A percentile compares a stretch with the other conserved stretches of the same genome.
phyloP scores from a whole-genome alignment of 2,113 vertebrate genomes.

The Polypterus bichir region DNA sequence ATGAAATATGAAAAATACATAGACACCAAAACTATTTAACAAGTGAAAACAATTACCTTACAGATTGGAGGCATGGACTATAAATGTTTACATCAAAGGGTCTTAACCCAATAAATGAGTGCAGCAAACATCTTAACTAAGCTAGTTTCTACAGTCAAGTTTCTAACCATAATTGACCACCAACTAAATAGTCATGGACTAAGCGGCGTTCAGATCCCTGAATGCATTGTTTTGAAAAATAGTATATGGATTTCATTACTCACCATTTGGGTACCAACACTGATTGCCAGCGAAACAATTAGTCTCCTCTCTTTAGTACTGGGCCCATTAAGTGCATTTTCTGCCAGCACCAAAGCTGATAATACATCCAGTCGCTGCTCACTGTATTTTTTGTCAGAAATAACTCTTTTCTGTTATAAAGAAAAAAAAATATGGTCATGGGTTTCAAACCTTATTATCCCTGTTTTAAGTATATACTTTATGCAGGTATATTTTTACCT shows the following conservation, averaged over 20 bases:
- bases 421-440: slow-evolving; percentile 14
- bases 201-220: too few relatives aligned
- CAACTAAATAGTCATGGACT: too few relatives aligned
- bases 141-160: background rate
- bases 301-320: slow-evolving; percentile 85
- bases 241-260: slow-evolving; percentile 9
- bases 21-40: too few relatives aligned
- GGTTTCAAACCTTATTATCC: background rate
- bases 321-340: slow-evolving; percentile 85
- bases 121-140: too few relatives aligned
- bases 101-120: too few relatives aligned
- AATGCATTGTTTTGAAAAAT: too few relatives aligned
- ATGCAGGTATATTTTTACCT: too few relatives aligned
- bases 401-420: slow-evolving; percentile 76
- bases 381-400: slow-evolving; percentile 98
- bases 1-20: too few relatives aligned
- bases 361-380: slow-evolving; percentile 92
- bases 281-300: slow-evolving; percentile 77
- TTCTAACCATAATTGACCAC: background rate
- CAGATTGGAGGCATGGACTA: too few relatives aligned
- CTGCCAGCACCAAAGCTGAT: slow-evolving; percentile 82
- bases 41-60: too few relatives aligned
- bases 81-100: too few relatives aligned
- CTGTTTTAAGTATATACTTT: too few relatives aligned
- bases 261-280: slow-evolving; percentile 93